phyloP scores from a whole-genome alignment of 2,888 invertebrate genomes.

The Piscicola geometra region DNA sequence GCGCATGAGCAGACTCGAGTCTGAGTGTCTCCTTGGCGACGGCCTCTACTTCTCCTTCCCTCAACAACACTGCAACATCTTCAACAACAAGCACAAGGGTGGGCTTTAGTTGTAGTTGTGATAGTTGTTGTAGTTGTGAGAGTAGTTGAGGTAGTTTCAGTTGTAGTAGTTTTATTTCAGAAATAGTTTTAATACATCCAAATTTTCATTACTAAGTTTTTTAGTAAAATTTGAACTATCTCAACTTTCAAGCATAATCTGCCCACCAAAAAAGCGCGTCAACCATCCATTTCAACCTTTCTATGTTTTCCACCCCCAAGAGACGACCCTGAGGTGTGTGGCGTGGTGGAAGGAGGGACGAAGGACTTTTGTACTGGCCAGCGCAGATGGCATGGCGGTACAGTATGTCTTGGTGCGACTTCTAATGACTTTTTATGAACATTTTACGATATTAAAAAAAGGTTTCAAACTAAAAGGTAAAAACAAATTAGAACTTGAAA shows the following conservation, averaged over 20 bases:
- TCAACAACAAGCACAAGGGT: constrained; percentile 34
- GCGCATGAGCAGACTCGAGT: constrained; percentile 33
- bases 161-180: no score
- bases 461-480: neutral
- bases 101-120: no score
- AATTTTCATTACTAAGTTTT: no score
- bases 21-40: constrained; percentile 36
- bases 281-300: no score
- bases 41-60: constrained; percentile 37
- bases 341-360: constrained; percentile 49
- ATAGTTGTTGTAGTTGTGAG: no score
- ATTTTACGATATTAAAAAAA: neutral
- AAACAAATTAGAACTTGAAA: neutral
- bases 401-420: constrained; percentile 50
- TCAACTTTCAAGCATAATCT: no score
- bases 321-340: constrained; percentile 48
- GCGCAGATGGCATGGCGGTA: constrained; percentile 45
- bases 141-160: no score
- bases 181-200: no score
- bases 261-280: no score
- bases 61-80: constrained; percentile 37
- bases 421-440: neutral
- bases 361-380: constrained; percentile 49
- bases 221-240: no score
- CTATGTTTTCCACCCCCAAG: constrained; percentile 43